Conservation (phyloP, 2,888 invertebrate species). For the Willowsia nigromaculata region DNA sequence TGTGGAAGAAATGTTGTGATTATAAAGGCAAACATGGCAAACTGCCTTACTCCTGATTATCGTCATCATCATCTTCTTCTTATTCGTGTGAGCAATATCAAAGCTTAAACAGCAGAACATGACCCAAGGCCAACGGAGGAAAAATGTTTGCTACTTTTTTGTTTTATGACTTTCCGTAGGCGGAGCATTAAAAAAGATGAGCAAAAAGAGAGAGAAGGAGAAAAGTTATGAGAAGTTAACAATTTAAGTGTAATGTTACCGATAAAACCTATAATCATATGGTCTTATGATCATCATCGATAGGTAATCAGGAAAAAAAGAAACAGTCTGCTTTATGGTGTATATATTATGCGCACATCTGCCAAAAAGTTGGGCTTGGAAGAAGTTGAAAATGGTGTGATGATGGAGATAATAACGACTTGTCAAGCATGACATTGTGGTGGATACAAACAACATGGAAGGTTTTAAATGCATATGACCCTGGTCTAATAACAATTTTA, state of each 20-base stretch:
- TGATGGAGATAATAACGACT: conserved; percentile 40
- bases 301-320: conserved; percentile 20
- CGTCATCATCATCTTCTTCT: background rate
- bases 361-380: conserved; percentile 27
- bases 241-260: conserved; percentile 29
- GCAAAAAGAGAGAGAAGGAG: conserved; percentile 3
- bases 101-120: conserved; percentile 24
- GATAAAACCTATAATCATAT: conserved; percentile 13
- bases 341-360: background rate
- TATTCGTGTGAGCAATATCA: conserved; percentile 11
- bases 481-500: conserved; percentile 60
- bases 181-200: conserved; percentile 45
- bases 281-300: conserved; percentile 8
- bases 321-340: background rate
- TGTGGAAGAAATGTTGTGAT: background rate
- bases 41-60: conserved; percentile 10
- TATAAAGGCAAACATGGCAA: conserved; percentile 14
- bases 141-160: conserved; percentile 49
- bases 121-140: conserved; percentile 56
- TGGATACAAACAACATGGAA: conserved; percentile 13
- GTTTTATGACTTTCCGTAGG: conserved; percentile 63
- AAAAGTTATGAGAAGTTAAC: conserved; percentile 49
- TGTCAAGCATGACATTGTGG: conserved; percentile 37
- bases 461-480: conserved; percentile 48
- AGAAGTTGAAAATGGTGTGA: background rate